Conservation (phyloP, 2,113 vertebrate species). For the Campylomormyrus numenius region DNA sequence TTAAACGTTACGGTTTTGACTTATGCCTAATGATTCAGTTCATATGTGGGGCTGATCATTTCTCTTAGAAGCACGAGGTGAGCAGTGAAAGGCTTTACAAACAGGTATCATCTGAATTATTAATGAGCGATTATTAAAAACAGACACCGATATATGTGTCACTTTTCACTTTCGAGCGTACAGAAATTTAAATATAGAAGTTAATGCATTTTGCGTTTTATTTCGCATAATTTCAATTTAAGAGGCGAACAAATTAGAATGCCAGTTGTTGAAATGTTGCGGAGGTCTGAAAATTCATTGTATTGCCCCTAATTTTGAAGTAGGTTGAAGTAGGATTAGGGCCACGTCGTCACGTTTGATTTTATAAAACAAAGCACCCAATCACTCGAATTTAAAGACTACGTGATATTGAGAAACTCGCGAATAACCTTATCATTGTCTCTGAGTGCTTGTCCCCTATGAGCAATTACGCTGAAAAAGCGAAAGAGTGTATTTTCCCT, state of each 20-base stretch:
- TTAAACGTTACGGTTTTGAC: background rate
- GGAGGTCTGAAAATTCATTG: background rate
- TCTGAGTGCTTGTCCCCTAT: background rate
- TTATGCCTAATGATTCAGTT: background rate
- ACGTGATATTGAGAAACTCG: background rate
- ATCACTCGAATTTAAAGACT: background rate
- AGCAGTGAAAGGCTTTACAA: background rate
- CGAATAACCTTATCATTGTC: background rate
- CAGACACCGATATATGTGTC: background rate
- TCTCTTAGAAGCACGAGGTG: background rate
- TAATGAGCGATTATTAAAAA: background rate
- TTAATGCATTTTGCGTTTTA: background rate
- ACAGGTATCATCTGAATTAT: background rate
- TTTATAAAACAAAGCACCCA: background rate
- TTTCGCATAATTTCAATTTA: background rate
- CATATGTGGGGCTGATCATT: background rate
- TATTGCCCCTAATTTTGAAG: background rate
- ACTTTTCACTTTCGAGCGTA: background rate
- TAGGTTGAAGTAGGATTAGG: background rate
- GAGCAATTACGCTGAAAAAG: constrained; percentile 17
- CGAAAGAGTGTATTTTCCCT: background rate
- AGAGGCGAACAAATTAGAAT: background rate
- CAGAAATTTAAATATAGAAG: background rate
- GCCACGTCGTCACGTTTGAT: background rate
- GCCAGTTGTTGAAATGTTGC: background rate